Percentiles rank a stretch among this genome's conserved stretches.
Conservation (phyloP, 2,888 invertebrate species). For the Spisula subtruncata region DNA sequence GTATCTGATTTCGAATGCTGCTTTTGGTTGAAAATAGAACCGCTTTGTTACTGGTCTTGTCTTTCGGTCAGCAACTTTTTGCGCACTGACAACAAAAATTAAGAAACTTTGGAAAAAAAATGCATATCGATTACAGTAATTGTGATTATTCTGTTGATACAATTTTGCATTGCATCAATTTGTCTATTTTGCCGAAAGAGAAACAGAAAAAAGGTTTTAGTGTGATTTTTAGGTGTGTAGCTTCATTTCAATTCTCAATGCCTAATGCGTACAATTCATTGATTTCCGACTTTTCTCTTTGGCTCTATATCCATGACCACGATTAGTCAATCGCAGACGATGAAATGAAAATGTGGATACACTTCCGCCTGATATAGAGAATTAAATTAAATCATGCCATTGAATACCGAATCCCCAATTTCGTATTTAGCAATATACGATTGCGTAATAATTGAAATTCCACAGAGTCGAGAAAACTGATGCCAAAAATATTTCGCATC, state of each 20-base stretch:
- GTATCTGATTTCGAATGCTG: too few relatives aligned
- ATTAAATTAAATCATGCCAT: neutral
- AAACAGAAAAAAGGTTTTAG: too few relatives aligned
- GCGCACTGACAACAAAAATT: too few relatives aligned
- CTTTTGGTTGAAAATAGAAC: too few relatives aligned
- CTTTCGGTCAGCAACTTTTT: too few relatives aligned
- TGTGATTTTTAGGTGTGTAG: neutral
- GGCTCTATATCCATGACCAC: neutral
- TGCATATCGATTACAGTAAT: too few relatives aligned
- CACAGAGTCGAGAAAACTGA: neutral
- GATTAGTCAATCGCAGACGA: neutral
- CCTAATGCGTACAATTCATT: neutral
- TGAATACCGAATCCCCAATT: neutral
- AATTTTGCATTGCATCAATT: too few relatives aligned
- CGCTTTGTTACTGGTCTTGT: too few relatives aligned
- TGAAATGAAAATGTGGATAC: neutral
- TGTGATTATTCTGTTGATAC: too few relatives aligned
- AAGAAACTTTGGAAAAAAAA: too few relatives aligned
- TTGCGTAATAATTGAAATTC: neutral
- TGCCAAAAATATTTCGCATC: neutral
- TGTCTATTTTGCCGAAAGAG: too few relatives aligned
- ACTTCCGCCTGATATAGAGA: neutral
- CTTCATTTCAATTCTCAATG: too few relatives aligned
- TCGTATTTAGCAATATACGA: neutral
- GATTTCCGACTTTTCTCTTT: neutral